phyloP scores from a whole-genome alignment of 92 coral and sea anemone genomes.

The Metridium senile region DNA sequence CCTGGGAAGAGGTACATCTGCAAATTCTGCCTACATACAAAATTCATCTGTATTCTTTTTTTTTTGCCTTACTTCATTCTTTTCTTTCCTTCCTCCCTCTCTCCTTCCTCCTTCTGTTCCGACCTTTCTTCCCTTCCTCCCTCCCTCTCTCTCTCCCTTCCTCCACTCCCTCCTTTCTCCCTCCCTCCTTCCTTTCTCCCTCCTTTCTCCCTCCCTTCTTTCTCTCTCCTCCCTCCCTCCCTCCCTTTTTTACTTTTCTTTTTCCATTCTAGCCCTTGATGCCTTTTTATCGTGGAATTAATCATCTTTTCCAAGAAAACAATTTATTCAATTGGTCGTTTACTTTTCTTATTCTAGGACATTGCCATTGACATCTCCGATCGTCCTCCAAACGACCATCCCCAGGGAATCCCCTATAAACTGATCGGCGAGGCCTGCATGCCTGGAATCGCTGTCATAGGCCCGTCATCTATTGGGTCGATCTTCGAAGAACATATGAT shows the following conservation, averaged over 20 bases:
- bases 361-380: conserved; percentile 97
- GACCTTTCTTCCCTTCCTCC: not conserved
- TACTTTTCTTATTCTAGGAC: conserved; percentile 44
- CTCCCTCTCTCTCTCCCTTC: too few species aligned
- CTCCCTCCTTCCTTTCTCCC: not conserved
- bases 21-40: not conserved
- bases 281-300: too few species aligned
- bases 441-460: conserved; percentile 86
- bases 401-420: conserved; percentile 99
- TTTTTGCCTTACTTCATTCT: too few species aligned
- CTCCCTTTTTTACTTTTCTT: too few species aligned
- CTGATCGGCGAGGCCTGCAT: conserved; percentile 95
- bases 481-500: conserved; percentile 97
- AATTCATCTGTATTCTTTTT: too few species aligned
- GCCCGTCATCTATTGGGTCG: conserved; percentile 79
- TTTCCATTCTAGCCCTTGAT: too few species aligned
- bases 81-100: too few species aligned
- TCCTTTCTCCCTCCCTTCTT: not conserved
- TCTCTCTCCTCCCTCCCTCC: not conserved
- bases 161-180: not conserved
- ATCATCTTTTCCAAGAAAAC: too few species aligned
- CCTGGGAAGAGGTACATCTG: conserved; percentile 81
- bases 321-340: not conserved
- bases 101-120: too few species aligned
- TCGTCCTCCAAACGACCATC: conserved; percentile 87